Percentiles rank a stretch among this genome's conserved stretches.
Evolutionary conservation across 1,140 invertebrate species (phyloP).

Genomic region (Coenobita brevimanus): DNA sequence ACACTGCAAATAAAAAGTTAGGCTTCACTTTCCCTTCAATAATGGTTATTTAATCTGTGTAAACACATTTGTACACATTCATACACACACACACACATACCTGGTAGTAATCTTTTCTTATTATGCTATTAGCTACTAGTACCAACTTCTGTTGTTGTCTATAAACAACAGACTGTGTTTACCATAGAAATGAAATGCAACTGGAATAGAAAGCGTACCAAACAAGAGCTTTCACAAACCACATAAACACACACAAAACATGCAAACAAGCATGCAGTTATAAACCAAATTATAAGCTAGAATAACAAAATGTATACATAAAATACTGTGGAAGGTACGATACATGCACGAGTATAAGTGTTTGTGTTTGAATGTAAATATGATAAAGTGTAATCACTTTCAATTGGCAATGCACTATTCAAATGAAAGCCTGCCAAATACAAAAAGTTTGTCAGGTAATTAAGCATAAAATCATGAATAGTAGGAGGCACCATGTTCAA

Average conservation of each 20-base stretch:
- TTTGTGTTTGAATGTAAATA: conserved; percentile 19
- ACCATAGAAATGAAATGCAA: neutral
- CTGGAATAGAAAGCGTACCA: neutral
- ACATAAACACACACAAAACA: conserved; percentile 21
- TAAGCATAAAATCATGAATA: conserved; percentile 9
- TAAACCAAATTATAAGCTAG: conserved; percentile 13
- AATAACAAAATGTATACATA: neutral
- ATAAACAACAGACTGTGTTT: no score
- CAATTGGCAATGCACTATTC: conserved; percentile 25
- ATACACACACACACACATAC: no score
- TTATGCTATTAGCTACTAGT: no score
- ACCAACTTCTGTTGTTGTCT: no score
- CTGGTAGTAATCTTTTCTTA: no score
- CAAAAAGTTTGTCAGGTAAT: conserved; percentile 3
- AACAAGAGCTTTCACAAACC: neutral
- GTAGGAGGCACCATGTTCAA: neutral
- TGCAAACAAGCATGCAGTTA: conserved; percentile 56
- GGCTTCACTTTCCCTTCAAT: no score
- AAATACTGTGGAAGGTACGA: neutral
- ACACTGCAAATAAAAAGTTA: no score
- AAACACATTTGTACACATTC: no score
- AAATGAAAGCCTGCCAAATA: conserved; percentile 18
- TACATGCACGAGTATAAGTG: conserved; percentile 46
- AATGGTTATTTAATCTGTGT: no score
- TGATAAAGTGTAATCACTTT: conserved; percentile 1